Conservation (phyloP, 92 coral and sea anemone species). For the Porites evermanni region DNA sequence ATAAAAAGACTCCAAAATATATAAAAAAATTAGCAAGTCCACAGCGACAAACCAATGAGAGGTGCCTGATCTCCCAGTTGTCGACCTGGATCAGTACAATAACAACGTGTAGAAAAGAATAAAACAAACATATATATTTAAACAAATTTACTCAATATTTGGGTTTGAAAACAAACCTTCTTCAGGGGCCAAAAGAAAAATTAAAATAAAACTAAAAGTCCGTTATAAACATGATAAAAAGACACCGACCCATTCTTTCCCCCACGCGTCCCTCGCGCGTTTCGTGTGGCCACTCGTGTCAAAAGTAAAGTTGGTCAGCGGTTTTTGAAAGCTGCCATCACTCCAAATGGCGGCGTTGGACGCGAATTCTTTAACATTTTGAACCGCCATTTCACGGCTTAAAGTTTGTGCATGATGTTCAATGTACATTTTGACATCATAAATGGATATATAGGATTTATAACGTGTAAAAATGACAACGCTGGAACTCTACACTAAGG, state of each 20-base stretch:
- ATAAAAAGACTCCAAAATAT: too few species aligned
- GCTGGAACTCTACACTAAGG: conserved; percentile 91
- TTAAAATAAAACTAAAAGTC: too few species aligned
- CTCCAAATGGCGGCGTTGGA: conserved; percentile 15
- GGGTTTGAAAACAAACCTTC: too few species aligned
- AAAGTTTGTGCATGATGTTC: conserved; percentile 27
- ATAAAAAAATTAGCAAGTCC: too few species aligned
- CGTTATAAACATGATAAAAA: too few species aligned
- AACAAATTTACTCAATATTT: too few species aligned
- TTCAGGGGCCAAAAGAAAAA: too few species aligned
- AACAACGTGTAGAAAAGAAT: too few species aligned
- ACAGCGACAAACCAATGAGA: too few species aligned
- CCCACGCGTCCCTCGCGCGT: background rate
- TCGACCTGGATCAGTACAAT: too few species aligned
- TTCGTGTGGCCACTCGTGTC: background rate
- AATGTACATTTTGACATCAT: background rate
- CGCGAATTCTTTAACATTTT: conserved; percentile 21
- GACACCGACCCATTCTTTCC: background rate
- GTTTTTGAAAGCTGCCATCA: background rate
- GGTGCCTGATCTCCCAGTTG: too few species aligned
- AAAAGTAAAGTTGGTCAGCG: conserved; percentile 36
- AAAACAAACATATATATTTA: too few species aligned
- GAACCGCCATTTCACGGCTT: background rate
- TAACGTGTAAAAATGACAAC: conserved; percentile 75
- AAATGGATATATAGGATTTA: conserved; percentile 21